A percentile compares a stretch with the other conserved stretches of the same genome.
These are phyloP conservation scores for Drosophila ficusphila DNA, from an alignment of 1,140 invertebrate genomes.

Conservation along the genomic window DNA sequence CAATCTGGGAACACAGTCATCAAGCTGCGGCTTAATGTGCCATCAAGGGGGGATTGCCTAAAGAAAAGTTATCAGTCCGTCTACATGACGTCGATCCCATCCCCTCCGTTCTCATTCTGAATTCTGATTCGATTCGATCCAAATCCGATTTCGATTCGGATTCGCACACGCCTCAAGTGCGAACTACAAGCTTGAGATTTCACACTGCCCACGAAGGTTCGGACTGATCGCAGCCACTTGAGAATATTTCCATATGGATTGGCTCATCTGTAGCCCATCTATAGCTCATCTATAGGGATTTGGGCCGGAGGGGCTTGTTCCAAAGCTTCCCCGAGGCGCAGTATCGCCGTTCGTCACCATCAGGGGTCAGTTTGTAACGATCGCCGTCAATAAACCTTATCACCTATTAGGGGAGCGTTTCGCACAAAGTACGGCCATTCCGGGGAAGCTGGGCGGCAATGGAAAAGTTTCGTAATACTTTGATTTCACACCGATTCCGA, in stretches of 20 bases:
- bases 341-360: slow-evolving; percentile 35
- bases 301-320: slow-evolving; percentile 58
- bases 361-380: slow-evolving; percentile 60
- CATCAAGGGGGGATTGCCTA: slow-evolving; percentile 78
- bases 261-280: too few species aligned
- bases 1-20: slow-evolving; percentile 73
- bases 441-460: slow-evolving; percentile 39
- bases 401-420: slow-evolving; percentile 35
- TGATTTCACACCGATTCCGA: not conserved
- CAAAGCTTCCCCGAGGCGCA: slow-evolving; percentile 48
- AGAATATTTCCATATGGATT: too few species aligned
- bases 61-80: slow-evolving; percentile 73
- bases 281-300: not conserved
- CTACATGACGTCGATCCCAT: slow-evolving; percentile 64
- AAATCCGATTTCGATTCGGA: slow-evolving; percentile 24
- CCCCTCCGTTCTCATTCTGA: slow-evolving; percentile 18
- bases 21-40: slow-evolving; percentile 68
- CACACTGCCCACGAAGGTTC: slow-evolving; percentile 50
- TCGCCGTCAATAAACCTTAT: slow-evolving; percentile 77
- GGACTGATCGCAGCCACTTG: slow-evolving; percentile 38
- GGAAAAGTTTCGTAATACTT: slow-evolving; percentile 70
- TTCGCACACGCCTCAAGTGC: slow-evolving; percentile 29
- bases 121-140: slow-evolving; percentile 21
- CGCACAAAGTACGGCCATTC: not conserved
- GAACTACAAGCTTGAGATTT: slow-evolving; percentile 40